Evolutionary conservation across 2,113 vertebrate genomes (phyloP).

Genomic region (Hemiprocne comata): DNA sequence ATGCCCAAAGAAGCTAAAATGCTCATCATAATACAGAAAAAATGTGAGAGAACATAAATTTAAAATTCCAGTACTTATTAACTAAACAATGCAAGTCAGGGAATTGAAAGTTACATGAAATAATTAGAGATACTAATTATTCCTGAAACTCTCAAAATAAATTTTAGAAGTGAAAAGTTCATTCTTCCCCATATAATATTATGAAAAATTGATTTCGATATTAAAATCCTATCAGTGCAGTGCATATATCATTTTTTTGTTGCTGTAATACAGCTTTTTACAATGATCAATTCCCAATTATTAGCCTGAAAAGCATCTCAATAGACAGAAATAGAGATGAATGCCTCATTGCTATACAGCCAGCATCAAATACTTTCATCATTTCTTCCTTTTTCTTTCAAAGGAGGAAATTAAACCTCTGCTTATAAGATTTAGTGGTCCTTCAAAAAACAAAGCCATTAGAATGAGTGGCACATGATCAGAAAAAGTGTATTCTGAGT

Average conservation of each 20-base stretch:
- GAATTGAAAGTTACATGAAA: constrained; percentile 68
- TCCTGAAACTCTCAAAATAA: constrained; percentile 66
- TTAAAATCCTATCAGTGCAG: constrained; percentile 73
- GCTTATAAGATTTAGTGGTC: constrained; percentile 72
- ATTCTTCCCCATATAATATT: constrained; percentile 60
- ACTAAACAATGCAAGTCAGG: constrained; percentile 60
- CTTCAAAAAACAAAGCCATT: constrained; percentile 74
- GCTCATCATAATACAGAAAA: constrained; percentile 53
- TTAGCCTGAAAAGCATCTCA: constrained; percentile 75
- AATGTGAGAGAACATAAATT: constrained; percentile 59
- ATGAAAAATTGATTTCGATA: constrained; percentile 61
- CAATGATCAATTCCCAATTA: constrained; percentile 77
- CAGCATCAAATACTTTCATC: constrained; percentile 60
- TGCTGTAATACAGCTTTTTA: constrained; percentile 66
- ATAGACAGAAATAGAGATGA: constrained; percentile 76
- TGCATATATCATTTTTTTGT: constrained; percentile 71
- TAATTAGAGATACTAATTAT: constrained; percentile 71
- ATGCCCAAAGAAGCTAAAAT: constrained; percentile 68
- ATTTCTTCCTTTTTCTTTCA: constrained; percentile 66
- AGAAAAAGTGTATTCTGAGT: constrained; percentile 59
- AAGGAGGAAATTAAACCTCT: constrained; percentile 75
- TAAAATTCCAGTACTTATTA: constrained; percentile 68
- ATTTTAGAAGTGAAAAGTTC: constrained; percentile 72
- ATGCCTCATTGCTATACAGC: constrained; percentile 66
- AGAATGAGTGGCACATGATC: constrained; percentile 61